phyloP scores from a whole-genome alignment of 2,797 vertebrate species.

The Sebastes steindachneri region DNA sequence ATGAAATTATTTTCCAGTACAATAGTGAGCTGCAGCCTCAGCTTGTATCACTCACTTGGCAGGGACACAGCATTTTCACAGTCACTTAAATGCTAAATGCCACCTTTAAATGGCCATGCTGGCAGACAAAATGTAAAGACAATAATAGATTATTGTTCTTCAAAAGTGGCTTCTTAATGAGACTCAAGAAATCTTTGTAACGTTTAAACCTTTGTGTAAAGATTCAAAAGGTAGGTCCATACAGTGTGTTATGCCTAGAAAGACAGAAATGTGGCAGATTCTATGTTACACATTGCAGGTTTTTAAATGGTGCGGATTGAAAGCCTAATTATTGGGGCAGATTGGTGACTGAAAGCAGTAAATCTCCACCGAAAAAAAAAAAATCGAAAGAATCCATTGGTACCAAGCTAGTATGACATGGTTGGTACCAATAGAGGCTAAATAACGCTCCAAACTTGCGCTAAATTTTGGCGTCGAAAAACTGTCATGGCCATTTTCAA shows the following conservation, averaged over 20 bases:
- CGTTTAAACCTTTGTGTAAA: not conserved
- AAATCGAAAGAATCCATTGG: too few species aligned
- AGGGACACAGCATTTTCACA: conserved; percentile 19
- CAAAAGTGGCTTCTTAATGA: not conserved
- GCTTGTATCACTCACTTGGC: conserved; percentile 23
- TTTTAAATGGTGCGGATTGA: not conserved
- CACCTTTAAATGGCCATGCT: conserved; percentile 17
- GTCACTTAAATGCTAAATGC: conserved; percentile 39
- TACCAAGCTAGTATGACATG: too few species aligned
- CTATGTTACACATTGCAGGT: not conserved
- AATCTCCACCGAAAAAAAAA: not conserved
- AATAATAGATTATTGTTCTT: not conserved
- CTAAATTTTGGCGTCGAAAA: too few species aligned
- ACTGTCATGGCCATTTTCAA: too few species aligned
- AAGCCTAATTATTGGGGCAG: not conserved
- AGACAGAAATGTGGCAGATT: not conserved
- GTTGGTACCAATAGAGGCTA: too few species aligned
- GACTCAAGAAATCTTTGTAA: not conserved
- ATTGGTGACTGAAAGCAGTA: not conserved
- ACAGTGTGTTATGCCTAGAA: not conserved
- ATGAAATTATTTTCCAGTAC: not conserved
- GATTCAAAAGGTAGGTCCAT: not conserved
- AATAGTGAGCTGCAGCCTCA: conserved; percentile 9
- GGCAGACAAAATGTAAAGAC: conserved; percentile 15
- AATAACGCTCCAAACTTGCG: too few species aligned